A percentile compares a stretch with the other conserved stretches of the same genome.
Evolutionary conservation across 2,797 vertebrate genomes (phyloP).

Genomic region (Bradypodion ventrale): DNA sequence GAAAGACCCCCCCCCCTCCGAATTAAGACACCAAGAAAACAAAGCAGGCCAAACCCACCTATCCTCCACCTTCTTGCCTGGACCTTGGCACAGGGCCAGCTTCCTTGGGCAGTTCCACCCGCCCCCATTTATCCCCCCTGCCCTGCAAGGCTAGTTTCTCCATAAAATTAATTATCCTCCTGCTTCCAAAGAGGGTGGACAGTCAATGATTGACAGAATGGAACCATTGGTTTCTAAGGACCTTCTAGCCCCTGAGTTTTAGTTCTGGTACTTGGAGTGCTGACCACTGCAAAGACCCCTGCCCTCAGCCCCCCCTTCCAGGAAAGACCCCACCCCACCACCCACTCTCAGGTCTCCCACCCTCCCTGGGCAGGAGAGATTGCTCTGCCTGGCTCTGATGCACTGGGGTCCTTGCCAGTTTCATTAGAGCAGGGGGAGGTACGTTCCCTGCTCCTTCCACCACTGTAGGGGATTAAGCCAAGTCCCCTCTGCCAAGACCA

Average conservation of each 20-base stretch:
- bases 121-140: background rate
- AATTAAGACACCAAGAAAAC: too few relatives aligned
- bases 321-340: background rate
- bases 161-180: background rate
- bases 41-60: too few relatives aligned
- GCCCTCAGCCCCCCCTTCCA: background rate
- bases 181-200: background rate
- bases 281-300: background rate
- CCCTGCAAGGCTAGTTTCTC: background rate
- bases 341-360: too few relatives aligned
- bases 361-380: too few relatives aligned
- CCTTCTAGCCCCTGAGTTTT: background rate
- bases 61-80: too few relatives aligned
- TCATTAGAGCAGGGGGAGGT: too few relatives aligned
- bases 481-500: too few relatives aligned
- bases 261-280: background rate
- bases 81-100: background rate
- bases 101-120: background rate
- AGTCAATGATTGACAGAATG: slow-evolving; percentile 10
- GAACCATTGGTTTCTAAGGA: background rate
- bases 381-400: too few relatives aligned
- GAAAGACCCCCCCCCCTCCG: too few relatives aligned
- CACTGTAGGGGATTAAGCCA: too few relatives aligned
- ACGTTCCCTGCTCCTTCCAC: background rate
- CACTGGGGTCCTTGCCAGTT: background rate